Percentiles rank a stretch among this genome's conserved stretches.
Conservation (phyloP, 2,113 vertebrate genomes). For the Rhynchopsitta pachyrhyncha region DNA sequence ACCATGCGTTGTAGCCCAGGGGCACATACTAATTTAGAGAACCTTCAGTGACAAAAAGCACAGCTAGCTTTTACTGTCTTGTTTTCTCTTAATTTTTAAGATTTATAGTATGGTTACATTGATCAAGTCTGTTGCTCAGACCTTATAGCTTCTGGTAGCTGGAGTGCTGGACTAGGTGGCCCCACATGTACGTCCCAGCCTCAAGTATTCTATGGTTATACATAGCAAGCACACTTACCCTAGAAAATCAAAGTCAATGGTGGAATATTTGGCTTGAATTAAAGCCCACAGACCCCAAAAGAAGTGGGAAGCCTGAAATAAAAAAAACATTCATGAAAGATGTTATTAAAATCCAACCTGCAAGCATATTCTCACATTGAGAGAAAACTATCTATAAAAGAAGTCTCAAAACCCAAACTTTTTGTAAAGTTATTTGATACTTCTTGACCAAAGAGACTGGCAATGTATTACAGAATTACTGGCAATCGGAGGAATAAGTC, state of each 20-base stretch:
- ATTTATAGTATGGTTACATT: neutral
- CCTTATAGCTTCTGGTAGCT: neutral
- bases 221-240: conserved; percentile 78
- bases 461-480: neutral
- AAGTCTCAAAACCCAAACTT: neutral
- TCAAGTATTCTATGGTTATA: neutral
- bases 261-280: conserved; percentile 96
- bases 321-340: neutral
- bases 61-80: neutral
- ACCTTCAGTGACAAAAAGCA: neutral
- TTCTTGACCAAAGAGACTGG: neutral
- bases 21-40: neutral
- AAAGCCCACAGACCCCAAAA: conserved; percentile 98
- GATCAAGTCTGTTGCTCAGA: neutral
- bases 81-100: neutral
- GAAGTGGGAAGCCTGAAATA: conserved; percentile 92
- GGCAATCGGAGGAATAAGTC: neutral
- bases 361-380: neutral
- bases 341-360: neutral
- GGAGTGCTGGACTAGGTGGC: neutral
- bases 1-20: neutral
- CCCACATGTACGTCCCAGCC: neutral
- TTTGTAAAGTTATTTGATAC: neutral
- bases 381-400: neutral
- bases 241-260: conserved; percentile 97